A percentile compares a stretch with the other conserved stretches of the same genome.
phyloP scores from a whole-genome alignment of 2,113 vertebrate genomes.

The Salvator merianae region DNA sequence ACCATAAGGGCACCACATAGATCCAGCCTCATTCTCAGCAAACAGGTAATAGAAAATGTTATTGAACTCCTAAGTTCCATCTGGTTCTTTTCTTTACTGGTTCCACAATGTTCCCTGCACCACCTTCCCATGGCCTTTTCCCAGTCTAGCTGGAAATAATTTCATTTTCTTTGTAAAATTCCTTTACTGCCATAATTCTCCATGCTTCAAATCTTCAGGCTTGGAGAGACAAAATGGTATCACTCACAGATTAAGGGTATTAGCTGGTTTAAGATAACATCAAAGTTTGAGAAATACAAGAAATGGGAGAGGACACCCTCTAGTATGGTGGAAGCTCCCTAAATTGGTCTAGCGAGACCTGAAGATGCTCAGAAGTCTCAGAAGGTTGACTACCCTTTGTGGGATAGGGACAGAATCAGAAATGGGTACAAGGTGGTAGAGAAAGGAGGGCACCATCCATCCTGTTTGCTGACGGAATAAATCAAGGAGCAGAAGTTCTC shows the following conservation, averaged over 20 bases:
- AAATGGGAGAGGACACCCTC: neutral
- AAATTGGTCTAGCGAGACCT: too few species aligned
- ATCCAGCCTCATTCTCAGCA: neutral
- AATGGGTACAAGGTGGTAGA: too few species aligned
- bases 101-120: neutral
- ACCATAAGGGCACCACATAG: too few species aligned
- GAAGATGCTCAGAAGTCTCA: too few species aligned
- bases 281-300: neutral
- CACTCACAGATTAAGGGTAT: neutral
- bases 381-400: neutral
- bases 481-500: neutral
- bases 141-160: neutral
- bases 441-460: neutral
- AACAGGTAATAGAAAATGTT: neutral
- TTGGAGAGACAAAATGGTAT: neutral
- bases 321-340: too few species aligned
- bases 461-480: neutral
- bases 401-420: neutral
- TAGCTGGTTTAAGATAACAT: neutral
- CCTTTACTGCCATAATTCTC: neutral
- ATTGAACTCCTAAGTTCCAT: slow-evolving; percentile 21
- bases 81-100: slow-evolving; percentile 12
- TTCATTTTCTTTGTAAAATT: neutral
- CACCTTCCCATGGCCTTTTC: neutral
- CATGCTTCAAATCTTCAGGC: neutral